Conservation (phyloP, 1,140 invertebrate species). For the Papilio machaon region DNA sequence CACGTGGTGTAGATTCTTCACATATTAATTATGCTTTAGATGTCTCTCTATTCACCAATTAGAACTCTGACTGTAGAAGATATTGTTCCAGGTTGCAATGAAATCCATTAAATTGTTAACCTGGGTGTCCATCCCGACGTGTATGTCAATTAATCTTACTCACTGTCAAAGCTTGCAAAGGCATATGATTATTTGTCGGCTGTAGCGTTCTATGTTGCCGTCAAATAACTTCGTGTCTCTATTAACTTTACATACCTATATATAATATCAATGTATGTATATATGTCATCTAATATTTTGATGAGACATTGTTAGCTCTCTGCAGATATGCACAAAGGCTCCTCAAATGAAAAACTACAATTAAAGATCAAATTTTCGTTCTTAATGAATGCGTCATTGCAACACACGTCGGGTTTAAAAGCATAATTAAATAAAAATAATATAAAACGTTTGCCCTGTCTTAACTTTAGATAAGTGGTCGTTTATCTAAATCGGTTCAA, state of each 20-base stretch:
- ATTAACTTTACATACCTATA: background rate
- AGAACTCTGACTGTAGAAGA: background rate
- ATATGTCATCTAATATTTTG: too few relatives aligned
- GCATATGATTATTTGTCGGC: background rate
- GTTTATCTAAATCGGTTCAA: slow-evolving; percentile 14
- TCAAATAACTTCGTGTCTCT: background rate
- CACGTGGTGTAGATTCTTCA: too few relatives aligned
- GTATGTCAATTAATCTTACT: background rate
- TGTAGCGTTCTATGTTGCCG: background rate
- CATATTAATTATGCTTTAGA: too few relatives aligned
- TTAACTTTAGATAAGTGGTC: background rate
- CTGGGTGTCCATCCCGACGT: background rate
- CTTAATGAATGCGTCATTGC: too few relatives aligned
- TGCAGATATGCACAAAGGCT: too few relatives aligned
- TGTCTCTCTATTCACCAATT: too few relatives aligned
- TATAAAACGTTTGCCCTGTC: background rate
- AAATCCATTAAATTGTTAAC: background rate
- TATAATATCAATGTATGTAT: background rate
- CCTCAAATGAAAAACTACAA: too few relatives aligned
- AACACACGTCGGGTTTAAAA: too few relatives aligned
- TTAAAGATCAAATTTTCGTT: too few relatives aligned
- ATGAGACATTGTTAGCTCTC: too few relatives aligned
- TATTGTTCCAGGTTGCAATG: background rate
- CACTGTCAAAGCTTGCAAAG: background rate
- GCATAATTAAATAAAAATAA: background rate